phyloP scores from a whole-genome alignment of 2,797 vertebrate species.

The Hemitrygon akajei region DNA sequence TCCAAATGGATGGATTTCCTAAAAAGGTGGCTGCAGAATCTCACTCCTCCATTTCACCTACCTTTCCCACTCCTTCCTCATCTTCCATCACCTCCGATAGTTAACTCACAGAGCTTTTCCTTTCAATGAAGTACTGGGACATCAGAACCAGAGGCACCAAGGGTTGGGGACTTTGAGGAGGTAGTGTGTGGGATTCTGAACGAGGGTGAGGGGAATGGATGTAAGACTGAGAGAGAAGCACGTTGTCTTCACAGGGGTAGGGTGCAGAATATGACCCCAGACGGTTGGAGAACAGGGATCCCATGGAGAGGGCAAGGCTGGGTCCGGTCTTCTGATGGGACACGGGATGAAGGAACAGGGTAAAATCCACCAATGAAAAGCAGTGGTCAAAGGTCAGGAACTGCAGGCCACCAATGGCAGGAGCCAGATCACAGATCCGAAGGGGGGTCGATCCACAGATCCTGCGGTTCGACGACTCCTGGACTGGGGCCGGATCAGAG shows the following conservation, averaged over 20 bases:
- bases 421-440: not conserved
- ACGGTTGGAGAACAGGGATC: too few species aligned
- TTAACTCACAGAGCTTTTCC: not conserved
- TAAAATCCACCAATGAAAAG: too few species aligned
- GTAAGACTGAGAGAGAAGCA: not conserved
- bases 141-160: not conserved
- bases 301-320: too few species aligned
- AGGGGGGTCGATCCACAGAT: not conserved
- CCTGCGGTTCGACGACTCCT: rapidly evolving
- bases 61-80: too few species aligned
- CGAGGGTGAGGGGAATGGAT: not conserved
- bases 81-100: not conserved
- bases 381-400: not conserved
- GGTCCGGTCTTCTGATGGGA: too few species aligned
- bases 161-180: too few species aligned
- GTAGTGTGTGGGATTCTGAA: not conserved
- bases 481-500: not conserved
- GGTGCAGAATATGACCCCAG: too few species aligned
- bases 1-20: not conserved
- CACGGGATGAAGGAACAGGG: not conserved
- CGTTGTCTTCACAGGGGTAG: too few species aligned
- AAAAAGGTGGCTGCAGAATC: not conserved
- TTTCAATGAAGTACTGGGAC: not conserved
- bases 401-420: not conserved
- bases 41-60: not conserved